Base-by-base conservation (phyloP, 2,888 invertebrate genomes). In the Hermaeophaga mercurialis region DNA sequence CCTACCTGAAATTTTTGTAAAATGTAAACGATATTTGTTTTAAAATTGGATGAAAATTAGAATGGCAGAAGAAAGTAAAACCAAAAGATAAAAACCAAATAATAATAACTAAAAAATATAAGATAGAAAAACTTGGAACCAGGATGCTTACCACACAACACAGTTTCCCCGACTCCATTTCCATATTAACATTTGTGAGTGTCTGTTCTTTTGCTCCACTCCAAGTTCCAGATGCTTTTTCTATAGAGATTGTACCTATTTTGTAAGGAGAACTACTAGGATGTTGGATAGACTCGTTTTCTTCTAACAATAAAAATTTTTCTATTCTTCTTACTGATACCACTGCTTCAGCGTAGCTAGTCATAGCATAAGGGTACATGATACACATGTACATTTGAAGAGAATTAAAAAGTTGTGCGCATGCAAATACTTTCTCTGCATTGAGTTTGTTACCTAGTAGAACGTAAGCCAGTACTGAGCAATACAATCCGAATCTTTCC, bases 401-500 rank as follows among this genome's bases (percentile, higher is more conserved):
- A 12, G 87, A 81, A 71, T 90, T 90, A 71, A 85, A 90, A 73
- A 89, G 88, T 68, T 89, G 88, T 2, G 90, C 88, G 67, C 88
- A 80, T 0, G 90, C 85, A 74, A 90, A 90, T 0, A 88, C 87
- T 68, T 86, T 83, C 49, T 86, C 85, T 0, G 85, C 80, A 1
- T 78, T 78, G 56, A 81, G 68, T 14, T 57, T 62, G 52, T 80
- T 70, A 5, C 88, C 90, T 63, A 85, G 77, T 1, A 91, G 78
- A 7, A 89, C 87, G 70, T 87, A 92, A 0, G 88, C 83, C 31
- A 91, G 80, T 45, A 95, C 82, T 1, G 91, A 91, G 56, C 90
- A 84, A 72, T 89, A 91, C 8, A 94, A 80, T 1, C 94, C 89
- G 36, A 92, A 83, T 61, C 94, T 85, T 70, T 92, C 90, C 0